A percentile compares a stretch with the other conserved stretches of the same genome.
phyloP scores from a whole-genome alignment of 2,797 vertebrate species.

The Bucorvus abyssinicus region DNA sequence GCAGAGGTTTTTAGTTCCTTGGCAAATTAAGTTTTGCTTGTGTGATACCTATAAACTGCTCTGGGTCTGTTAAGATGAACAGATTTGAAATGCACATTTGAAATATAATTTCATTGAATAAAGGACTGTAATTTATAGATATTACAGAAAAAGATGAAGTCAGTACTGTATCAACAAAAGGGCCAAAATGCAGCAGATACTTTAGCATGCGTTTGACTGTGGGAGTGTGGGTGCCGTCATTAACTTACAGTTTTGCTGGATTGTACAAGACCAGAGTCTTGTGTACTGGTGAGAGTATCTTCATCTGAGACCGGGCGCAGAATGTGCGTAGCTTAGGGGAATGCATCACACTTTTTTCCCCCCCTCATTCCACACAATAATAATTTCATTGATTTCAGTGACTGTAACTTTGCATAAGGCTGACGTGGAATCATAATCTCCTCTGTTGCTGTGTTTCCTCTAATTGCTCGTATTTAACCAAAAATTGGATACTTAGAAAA shows the following conservation, averaged over 20 bases:
- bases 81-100: neutral
- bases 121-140: neutral
- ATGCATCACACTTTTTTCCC: neutral
- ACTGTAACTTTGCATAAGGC: neutral
- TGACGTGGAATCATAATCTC: conserved; percentile 10
- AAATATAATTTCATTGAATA: neutral
- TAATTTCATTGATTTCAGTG: neutral
- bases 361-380: neutral
- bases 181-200: neutral
- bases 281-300: neutral
- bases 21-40: neutral
- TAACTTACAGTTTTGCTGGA: neutral
- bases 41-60: neutral
- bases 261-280: neutral
- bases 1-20: neutral
- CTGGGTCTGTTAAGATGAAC: neutral
- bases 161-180: neutral
- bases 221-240: neutral
- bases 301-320: neutral
- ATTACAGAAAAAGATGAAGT: neutral
- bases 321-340: neutral
- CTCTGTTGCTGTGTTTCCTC: neutral
- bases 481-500: conserved; percentile 8
- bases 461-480: conserved; percentile 43
- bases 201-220: neutral